Evolutionary conservation across 2,888 invertebrate species (phyloP), one percentile per base, ranked within the genome.

Genomic region (Andrena chrysosceles): DNA sequence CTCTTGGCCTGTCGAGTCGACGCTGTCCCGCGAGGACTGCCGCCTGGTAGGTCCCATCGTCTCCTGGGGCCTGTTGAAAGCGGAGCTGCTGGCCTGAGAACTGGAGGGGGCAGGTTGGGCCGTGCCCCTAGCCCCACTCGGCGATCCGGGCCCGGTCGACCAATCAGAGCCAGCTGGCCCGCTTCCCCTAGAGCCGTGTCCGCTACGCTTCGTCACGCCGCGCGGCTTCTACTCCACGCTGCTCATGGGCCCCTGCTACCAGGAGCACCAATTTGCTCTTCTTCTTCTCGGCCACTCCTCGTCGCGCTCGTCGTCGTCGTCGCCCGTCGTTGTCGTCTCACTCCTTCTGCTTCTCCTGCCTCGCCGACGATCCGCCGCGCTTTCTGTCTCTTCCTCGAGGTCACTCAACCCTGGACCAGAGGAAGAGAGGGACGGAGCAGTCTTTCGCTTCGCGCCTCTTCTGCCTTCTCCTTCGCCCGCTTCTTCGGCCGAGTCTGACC

Each of bases 221-320:
- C 86, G 87, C 75, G 63, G 66, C 48, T 83, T 85, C 76, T 83
- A 95, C 94, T 93, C 92, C 89, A 91, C 90, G 89, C 94, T 94
- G 87, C 94, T 94, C 63, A 95, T 96, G 95, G 94, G 95, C 60
- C 95, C 95, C 81, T 95, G 95, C 62, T 75, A 95, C 95, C 83
- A 95, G 93, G 82, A 95, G 96, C 74, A 96, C 95, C 84, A 96
- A 95, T 87, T 96, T 95, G 79, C 96, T 94, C 93, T 95, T 95
- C 94, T 95, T 95, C 94, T 95, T 94, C 90, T 95, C 95, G 89
- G 95, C 95, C 91, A 94, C 95, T 91, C 94, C 93, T 85, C 94
- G 91, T 89, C 95, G 95, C 95, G 95, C 95, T 95, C 82, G 81
- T 81, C 85, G 85, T 85, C 62, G 80, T 56, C 56, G 75, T 54